phyloP scores from a whole-genome alignment of 92 coral and sea anemone species.

The Anthopleura xanthogrammica region DNA sequence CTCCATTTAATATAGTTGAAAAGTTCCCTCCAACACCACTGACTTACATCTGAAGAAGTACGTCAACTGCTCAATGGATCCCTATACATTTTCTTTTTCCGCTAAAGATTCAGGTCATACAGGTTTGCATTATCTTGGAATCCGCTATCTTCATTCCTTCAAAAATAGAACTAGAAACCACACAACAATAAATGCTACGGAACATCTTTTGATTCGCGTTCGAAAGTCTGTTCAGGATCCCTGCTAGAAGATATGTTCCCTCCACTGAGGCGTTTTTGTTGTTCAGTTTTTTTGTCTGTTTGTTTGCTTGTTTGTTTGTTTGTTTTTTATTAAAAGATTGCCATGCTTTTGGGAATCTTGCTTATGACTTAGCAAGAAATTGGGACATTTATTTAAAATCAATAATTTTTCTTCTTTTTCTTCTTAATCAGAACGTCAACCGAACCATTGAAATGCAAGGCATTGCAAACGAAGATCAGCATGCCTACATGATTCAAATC shows the following conservation, averaged over 20 bases:
- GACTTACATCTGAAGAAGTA: neutral
- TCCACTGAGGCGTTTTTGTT: no score
- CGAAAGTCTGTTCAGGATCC: conserved; percentile 10
- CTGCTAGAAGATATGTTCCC: no score
- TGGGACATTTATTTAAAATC: no score
- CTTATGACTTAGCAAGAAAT: no score
- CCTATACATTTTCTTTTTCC: conserved; percentile 45
- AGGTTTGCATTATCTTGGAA: conserved; percentile 67
- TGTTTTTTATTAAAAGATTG: no score
- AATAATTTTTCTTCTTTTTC: neutral
- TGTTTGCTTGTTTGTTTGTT: no score
- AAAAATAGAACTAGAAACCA: neutral
- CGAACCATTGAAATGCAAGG: conserved; percentile 21
- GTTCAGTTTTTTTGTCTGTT: no score
- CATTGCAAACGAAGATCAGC: neutral
- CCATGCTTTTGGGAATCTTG: no score
- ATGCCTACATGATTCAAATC: conserved; percentile 36
- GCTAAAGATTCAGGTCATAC: conserved; percentile 39
- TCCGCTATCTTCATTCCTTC: conserved; percentile 28
- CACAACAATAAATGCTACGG: neutral
- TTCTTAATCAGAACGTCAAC: conserved; percentile 23
- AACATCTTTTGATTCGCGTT: neutral
- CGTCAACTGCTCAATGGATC: conserved; percentile 41
- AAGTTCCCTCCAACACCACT: no score
- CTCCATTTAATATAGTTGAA: no score